Evolutionary conservation across 1,140 invertebrate species (phyloP), one percentile per base, ranked within the genome.

Genomic region (Ectropis grisescens): DNA sequence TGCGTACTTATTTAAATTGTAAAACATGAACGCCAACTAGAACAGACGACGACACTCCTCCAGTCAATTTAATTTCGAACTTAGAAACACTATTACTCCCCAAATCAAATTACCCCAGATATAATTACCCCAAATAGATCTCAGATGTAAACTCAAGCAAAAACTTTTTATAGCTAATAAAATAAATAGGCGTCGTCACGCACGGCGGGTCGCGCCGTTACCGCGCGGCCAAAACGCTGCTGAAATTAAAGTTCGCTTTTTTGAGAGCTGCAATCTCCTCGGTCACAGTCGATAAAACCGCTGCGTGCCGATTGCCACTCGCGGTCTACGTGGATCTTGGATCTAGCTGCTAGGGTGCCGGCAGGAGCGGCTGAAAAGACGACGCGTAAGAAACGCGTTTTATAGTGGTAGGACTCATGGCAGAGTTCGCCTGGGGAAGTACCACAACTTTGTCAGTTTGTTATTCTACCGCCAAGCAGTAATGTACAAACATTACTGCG

Each of bases 231-330:
- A 33, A 33, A 26, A 41, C 40, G 44, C 24, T 47, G 36, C 46
- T 57, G 48, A 60, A 74, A 69, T 68, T 74, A 70, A 70, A 70
- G 54, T 58, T 55, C 45, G 58, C 57, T 64, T 70, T 72, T 68
- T 69, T 61, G 60, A 65, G 59, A 57, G 52, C 47, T 40, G 47
- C 62, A 53, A 57, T 55, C 52, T 53, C 31, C 47, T 53, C 57
- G 45, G 69, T 70, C 56, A 68, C 64, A 61, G 47, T 56, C 69
- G 60, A 74, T 74, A 74, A 74, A 74, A 45, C 51, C 30, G 57
- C 64, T 64, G 30, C 69, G 69, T 74, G 69, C 58, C 54, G 61
- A 70, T 60, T 66, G 52, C 37, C 43, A 40, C 41, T 29, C 49
- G 36, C 38, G 37, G 29, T 34, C 30, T 41, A 47, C 42, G 37